Percentiles rank a stretch among this genome's conserved stretches.
Evolutionary conservation across 2,113 vertebrate species (phyloP).

Genomic region (Spilogale gracilis): DNA sequence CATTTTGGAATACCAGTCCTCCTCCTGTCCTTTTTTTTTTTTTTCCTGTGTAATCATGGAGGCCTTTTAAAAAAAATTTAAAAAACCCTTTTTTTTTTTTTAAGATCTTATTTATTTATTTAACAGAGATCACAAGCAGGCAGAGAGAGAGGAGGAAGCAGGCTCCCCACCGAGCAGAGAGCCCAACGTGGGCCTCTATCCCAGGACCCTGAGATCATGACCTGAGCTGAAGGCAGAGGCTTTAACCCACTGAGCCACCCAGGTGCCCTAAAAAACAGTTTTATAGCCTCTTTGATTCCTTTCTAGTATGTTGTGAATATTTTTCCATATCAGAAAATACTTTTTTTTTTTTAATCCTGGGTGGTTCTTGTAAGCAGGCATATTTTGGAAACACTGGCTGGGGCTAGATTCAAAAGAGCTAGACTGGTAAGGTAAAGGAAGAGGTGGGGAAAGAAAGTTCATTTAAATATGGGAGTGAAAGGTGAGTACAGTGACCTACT

Average conservation of each 20-base stretch:
- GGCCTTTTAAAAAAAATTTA: neutral
- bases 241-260: no score
- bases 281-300: neutral
- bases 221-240: no score
- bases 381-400: conserved; percentile 50
- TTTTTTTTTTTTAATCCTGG: neutral
- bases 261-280: neutral
- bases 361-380: neutral
- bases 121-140: no score
- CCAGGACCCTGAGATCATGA: no score
- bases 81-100: neutral
- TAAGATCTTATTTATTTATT: no score
- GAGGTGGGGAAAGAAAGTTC: neutral
- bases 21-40: neutral
- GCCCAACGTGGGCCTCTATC: no score
- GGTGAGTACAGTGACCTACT: conserved; percentile 48
- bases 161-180: no score
- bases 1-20: neutral
- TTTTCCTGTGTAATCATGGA: neutral
- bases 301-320: neutral
- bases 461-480: conserved; percentile 43
- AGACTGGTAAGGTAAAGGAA: conserved; percentile 11
- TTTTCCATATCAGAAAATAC: conserved; percentile 7
- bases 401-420: conserved; percentile 36
- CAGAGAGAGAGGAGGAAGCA: no score